These are phyloP conservation scores for Ciconia maguari DNA, from an alignment of 2,113 vertebrate species.

Conservation along the genomic window DNA sequence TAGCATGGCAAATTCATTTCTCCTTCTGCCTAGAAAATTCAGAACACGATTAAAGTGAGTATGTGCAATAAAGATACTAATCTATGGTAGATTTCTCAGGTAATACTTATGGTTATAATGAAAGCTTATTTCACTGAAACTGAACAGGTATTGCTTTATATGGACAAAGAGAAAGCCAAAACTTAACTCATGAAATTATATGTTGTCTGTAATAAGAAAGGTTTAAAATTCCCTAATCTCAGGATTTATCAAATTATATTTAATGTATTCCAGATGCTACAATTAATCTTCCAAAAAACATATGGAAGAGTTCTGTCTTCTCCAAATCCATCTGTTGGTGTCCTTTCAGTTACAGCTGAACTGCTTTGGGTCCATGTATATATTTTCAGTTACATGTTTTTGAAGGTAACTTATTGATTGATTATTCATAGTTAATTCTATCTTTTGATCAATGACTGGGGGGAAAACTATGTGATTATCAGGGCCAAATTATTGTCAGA, in stretches of 20 bases:
- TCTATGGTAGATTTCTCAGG: not conserved
- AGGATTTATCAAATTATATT: not conserved
- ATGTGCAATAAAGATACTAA: not conserved
- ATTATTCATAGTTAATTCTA: not conserved
- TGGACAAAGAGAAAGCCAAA: not conserved
- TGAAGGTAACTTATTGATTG: not conserved
- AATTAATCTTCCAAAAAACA: not conserved
- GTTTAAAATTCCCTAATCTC: not conserved
- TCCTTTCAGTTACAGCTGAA: not conserved
- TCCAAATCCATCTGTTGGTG: not conserved
- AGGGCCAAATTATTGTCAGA: not conserved
- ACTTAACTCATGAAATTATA: not conserved
- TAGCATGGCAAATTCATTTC: not conserved
- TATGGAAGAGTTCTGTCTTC: not conserved
- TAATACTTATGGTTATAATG: not conserved
- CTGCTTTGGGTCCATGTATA: not conserved
- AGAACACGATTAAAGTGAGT: not conserved
- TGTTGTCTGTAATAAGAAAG: not conserved
- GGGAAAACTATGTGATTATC: not conserved
- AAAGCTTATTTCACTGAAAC: not conserved
- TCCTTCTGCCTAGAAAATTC: not conserved
- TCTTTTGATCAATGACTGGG: not conserved
- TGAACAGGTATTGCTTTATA: not conserved
- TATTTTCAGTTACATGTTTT: not conserved
- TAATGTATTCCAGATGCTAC: not conserved